Conservation (phyloP, 2,797 vertebrate genomes). For the Acestrorhynchus altus region DNA sequence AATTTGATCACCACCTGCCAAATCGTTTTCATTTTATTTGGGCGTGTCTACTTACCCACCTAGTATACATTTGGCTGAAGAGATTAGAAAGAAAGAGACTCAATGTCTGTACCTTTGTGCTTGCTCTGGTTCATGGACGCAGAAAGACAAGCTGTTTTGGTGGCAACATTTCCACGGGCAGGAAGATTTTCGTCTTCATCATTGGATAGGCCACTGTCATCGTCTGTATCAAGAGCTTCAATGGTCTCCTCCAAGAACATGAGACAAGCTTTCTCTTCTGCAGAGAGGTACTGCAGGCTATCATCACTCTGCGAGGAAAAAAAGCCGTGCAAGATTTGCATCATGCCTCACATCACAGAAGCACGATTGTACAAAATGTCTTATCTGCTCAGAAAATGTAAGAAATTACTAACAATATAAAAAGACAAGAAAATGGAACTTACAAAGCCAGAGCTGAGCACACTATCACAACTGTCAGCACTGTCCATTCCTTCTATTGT, state of each 20-base stretch:
- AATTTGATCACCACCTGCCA: too few relatives aligned
- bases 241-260: slow-evolving; percentile 95
- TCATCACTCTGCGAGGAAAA: slow-evolving; percentile 81
- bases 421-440: slow-evolving; percentile 51
- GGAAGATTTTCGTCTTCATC: slow-evolving; percentile 74
- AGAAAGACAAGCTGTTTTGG: slow-evolving; percentile 71
- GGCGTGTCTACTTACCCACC: too few relatives aligned
- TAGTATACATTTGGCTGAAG: too few relatives aligned
- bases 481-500: slow-evolving; percentile 72
- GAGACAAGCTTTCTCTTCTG: slow-evolving; percentile 92
- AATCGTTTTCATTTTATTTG: too few relatives aligned
- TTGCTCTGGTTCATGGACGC: slow-evolving; percentile 66
- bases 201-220: slow-evolving; percentile 83
- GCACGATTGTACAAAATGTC: too few relatives aligned
- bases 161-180: slow-evolving; percentile 58
- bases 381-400: neutral
- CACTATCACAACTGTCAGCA: slow-evolving; percentile 85
- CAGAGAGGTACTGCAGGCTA: slow-evolving; percentile 87
- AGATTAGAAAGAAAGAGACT: neutral
- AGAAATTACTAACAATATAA: neutral
- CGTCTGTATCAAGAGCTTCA: slow-evolving; percentile 87
- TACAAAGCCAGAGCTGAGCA: slow-evolving; percentile 83
- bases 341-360: neutral
- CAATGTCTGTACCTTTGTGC: slow-evolving; percentile 64
- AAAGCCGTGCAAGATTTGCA: neutral